These are phyloP conservation scores for Caenorhabditis inopinata DNA, from an alignment of 1,140 invertebrate genomes.

Conservation along the genomic window DNA sequence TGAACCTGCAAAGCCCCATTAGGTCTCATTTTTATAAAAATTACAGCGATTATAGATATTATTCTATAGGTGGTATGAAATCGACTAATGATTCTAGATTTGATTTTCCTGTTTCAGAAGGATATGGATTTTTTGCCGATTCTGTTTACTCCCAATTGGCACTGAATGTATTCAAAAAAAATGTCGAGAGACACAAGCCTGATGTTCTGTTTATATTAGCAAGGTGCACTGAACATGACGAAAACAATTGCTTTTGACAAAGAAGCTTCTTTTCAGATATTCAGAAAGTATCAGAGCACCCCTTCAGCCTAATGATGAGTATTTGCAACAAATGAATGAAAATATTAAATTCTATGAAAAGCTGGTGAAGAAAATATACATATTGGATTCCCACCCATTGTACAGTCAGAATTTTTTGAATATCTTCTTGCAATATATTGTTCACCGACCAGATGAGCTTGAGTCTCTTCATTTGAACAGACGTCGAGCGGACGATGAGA, in stretches of 20 bases:
- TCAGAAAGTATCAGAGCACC: neutral
- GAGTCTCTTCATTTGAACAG: neutral
- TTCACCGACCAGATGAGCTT: neutral
- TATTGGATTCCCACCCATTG: neutral
- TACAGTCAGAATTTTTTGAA: neutral
- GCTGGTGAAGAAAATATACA: neutral
- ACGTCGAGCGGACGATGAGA: neutral
- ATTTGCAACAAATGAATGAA: neutral
- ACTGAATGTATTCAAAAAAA: neutral
- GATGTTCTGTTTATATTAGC: neutral
- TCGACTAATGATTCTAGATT: neutral
- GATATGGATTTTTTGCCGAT: neutral
- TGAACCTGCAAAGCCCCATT: neutral
- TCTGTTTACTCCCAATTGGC: neutral
- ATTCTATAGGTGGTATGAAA: neutral
- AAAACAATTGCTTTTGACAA: no score
- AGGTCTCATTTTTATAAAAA: neutral
- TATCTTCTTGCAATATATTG: neutral
- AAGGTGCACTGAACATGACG: no score
- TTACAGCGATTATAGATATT: neutral
- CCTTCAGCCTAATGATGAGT: neutral
- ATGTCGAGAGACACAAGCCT: neutral
- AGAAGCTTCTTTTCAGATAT: slow-evolving; percentile 13
- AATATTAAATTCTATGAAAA: neutral
- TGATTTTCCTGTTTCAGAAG: neutral